Evolutionary conservation across 2,888 invertebrate species (phyloP).

Genomic region (Drosophila quinaria): DNA sequence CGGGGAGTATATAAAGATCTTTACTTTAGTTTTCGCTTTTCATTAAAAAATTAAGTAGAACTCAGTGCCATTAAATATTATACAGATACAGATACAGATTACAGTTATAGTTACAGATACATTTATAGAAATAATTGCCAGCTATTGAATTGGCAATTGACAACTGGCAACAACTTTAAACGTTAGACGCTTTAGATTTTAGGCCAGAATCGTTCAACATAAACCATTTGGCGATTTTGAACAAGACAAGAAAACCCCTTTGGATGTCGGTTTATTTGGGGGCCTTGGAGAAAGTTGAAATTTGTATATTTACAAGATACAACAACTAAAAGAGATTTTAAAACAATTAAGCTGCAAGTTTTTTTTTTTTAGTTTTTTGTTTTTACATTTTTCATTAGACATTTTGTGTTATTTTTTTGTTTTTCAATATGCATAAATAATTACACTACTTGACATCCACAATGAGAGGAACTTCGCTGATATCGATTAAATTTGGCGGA

Average conservation of each 20-base stretch:
- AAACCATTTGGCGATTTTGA: constrained; percentile 21
- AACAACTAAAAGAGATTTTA: constrained; percentile 65
- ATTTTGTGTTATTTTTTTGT: constrained; percentile 35
- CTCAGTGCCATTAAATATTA: constrained; percentile 84
- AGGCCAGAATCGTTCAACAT: constrained; percentile 46
- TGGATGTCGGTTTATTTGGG: constrained; percentile 37
- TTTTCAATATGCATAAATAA: constrained; percentile 75
- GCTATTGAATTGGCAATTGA: constrained; percentile 18
- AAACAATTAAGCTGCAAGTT: constrained; percentile 75
- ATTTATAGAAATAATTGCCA: constrained; percentile 37
- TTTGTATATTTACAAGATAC: constrained; percentile 75
- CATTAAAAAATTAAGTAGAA: constrained; percentile 84
- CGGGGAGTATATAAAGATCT: constrained; percentile 43
- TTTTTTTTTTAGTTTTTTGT: constrained; percentile 43
- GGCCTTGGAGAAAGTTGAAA: constrained; percentile 60
- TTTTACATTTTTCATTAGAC: constrained; percentile 59
- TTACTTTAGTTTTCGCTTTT: constrained; percentile 45
- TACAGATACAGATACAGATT: constrained; percentile 59
- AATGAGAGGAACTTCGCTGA: constrained; percentile 86
- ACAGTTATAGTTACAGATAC: constrained; percentile 21
- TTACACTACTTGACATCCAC: constrained; percentile 86
- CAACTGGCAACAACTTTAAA: constrained; percentile 36
- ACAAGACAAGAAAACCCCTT: constrained; percentile 30
- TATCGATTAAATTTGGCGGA: constrained; percentile 86
- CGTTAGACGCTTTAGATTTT: constrained; percentile 63